phyloP scores from a whole-genome alignment of 2,113 vertebrate species.

The Anser brachyrhynchus region DNA sequence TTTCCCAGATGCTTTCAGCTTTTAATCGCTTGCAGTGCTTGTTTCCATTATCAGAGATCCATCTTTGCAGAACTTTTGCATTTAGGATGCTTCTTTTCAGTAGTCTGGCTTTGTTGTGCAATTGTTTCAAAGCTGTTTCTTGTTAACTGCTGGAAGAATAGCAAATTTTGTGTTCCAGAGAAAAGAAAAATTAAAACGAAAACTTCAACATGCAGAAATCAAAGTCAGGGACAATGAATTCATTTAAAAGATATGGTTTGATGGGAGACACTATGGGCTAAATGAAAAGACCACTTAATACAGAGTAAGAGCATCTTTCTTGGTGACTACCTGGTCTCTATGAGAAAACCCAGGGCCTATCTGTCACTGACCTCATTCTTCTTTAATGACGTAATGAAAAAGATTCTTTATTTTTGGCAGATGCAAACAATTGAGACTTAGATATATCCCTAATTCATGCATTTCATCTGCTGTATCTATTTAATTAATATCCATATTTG shows the following conservation, averaged over 20 bases:
- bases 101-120: not conserved
- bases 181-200: not conserved
- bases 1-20: slow-evolving; percentile 10
- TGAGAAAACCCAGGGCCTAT: not conserved
- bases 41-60: not conserved
- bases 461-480: not conserved
- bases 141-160: not conserved
- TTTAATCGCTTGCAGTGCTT: not conserved
- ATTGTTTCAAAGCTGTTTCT: slow-evolving; percentile 33
- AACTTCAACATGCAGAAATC: not conserved
- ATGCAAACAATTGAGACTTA: not conserved
- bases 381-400: not conserved
- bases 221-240: not conserved
- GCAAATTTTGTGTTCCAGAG: not conserved
- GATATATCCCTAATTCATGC: not conserved
- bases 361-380: not conserved
- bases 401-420: not conserved
- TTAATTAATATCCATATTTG: not conserved
- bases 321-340: not conserved
- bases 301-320: not conserved
- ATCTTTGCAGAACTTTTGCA: slow-evolving; percentile 7
- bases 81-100: slow-evolving; percentile 26
- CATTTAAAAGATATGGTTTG: not conserved
- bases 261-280: not conserved
- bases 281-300: not conserved